Conservation (phyloP, 2,888 invertebrate species). For the Drosophila cognata region DNA sequence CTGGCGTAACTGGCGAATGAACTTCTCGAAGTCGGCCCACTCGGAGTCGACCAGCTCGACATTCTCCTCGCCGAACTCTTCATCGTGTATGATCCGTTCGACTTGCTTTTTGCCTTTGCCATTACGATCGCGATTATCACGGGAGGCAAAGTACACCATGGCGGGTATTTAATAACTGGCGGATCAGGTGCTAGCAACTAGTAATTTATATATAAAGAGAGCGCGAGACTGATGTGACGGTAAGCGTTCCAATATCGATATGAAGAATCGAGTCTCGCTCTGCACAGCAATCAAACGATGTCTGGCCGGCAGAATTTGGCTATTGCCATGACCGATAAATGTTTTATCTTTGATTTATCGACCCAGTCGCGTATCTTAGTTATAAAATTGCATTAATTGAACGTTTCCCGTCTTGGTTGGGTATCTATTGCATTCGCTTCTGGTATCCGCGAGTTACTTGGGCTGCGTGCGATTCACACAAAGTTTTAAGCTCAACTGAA, state of each 20-base stretch:
- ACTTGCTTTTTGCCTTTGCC: slow-evolving; percentile 61
- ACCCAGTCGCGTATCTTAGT: slow-evolving; percentile 16
- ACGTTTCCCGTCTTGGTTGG: slow-evolving; percentile 42
- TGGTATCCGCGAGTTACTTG: slow-evolving; percentile 32
- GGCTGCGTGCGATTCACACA: slow-evolving; percentile 56
- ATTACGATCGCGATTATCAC: slow-evolving; percentile 72
- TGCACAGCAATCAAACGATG: slow-evolving; percentile 23
- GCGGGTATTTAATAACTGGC: neutral
- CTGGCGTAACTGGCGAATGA: slow-evolving; percentile 83
- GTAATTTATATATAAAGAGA: neutral
- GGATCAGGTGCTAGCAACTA: neutral
- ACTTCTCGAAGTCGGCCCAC: slow-evolving; percentile 85
- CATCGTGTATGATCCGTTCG: slow-evolving; percentile 83
- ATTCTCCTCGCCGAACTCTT: slow-evolving; percentile 85
- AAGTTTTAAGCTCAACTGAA: slow-evolving; percentile 71
- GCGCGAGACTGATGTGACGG: slow-evolving; percentile 6
- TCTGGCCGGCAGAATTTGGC: slow-evolving; percentile 6
- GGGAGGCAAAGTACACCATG: slow-evolving; percentile 74
- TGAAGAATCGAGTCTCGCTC: slow-evolving; percentile 17
- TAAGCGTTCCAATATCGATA: slow-evolving; percentile 26
- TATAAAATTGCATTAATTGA: slow-evolving; percentile 50
- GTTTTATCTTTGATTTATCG: slow-evolving; percentile 4
- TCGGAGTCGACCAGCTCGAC: slow-evolving; percentile 84
- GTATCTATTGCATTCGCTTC: slow-evolving; percentile 23
- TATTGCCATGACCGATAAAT: slow-evolving; percentile 35